phyloP scores from a whole-genome alignment of 2,797 vertebrate species.

The Pyrocephalus nanus region DNA sequence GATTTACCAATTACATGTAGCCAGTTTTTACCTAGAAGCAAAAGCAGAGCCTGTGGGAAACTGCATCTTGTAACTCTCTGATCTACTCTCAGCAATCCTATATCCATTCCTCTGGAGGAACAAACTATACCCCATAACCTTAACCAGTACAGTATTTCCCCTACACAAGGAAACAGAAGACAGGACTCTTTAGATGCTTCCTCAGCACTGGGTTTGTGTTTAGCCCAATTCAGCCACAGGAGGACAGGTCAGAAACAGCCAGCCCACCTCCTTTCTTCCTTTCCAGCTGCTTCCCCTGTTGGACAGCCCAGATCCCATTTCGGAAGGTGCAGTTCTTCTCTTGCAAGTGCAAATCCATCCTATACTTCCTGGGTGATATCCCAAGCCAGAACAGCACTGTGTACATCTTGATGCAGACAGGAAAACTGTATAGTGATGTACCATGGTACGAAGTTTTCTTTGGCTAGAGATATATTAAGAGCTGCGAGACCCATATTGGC shows the following conservation, averaged over 20 bases:
- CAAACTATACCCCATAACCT: neutral
- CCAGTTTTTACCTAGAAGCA: neutral
- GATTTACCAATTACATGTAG: neutral
- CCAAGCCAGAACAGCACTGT: neutral
- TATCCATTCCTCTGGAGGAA: neutral
- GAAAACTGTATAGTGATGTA: fast-evolving
- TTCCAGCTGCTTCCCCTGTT: neutral
- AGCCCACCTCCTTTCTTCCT: neutral
- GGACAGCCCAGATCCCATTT: neutral
- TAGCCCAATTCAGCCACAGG: neutral
- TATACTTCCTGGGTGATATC: too few species aligned
- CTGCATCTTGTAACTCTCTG: neutral
- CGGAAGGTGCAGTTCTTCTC: neutral
- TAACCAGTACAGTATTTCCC: neutral
- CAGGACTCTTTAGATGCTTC: fast-evolving
- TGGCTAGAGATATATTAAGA: neutral
- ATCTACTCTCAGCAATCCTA: neutral
- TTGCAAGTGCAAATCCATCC: neutral
- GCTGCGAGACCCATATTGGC: neutral
- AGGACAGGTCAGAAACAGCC: neutral
- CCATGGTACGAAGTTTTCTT: neutral
- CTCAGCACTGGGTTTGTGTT: neutral
- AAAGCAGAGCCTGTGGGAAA: neutral
- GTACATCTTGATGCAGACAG: neutral
- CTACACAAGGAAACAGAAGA: neutral